Conservation (phyloP, 2,797 vertebrate species). For the Macroramphosus scolopax region DNA sequence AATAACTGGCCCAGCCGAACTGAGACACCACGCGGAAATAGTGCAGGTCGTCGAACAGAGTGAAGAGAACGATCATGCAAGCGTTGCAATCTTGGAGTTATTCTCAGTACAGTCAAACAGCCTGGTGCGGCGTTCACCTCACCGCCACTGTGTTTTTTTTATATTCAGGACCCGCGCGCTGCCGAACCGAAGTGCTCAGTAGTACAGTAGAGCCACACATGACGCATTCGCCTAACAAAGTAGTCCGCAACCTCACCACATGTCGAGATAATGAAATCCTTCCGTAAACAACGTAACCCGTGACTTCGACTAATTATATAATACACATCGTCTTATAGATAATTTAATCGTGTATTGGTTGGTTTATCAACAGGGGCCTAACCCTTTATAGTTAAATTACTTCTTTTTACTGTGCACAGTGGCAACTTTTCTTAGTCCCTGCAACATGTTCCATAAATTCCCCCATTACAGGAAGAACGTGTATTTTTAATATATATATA, state of each 20-base stretch:
- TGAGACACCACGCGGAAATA: neutral
- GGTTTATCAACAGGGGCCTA: too few species aligned
- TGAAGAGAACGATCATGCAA: too few species aligned
- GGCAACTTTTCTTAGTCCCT: too few species aligned
- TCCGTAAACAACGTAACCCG: too few species aligned
- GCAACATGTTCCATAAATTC: too few species aligned
- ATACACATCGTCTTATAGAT: too few species aligned
- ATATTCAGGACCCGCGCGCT: conserved; percentile 52
- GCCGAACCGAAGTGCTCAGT: conserved; percentile 27
- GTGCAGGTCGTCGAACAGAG: neutral
- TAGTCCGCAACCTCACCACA: conserved; percentile 55
- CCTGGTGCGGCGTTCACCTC: neutral
- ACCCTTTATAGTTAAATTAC: too few species aligned
- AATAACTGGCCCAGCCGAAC: neutral
- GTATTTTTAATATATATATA: too few species aligned
- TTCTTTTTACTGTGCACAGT: too few species aligned
- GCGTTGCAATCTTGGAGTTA: neutral
- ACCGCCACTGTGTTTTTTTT: conserved; percentile 10
- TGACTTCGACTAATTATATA: too few species aligned
- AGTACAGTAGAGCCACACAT: conserved; percentile 15
- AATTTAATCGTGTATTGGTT: too few species aligned
- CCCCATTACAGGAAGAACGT: too few species aligned
- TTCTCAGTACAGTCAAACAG: neutral
- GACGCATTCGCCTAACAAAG: conserved; percentile 68
- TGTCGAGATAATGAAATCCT: neutral